Conservation (phyloP, 2,113 vertebrate species). For the Gambusia holbrooki region DNA sequence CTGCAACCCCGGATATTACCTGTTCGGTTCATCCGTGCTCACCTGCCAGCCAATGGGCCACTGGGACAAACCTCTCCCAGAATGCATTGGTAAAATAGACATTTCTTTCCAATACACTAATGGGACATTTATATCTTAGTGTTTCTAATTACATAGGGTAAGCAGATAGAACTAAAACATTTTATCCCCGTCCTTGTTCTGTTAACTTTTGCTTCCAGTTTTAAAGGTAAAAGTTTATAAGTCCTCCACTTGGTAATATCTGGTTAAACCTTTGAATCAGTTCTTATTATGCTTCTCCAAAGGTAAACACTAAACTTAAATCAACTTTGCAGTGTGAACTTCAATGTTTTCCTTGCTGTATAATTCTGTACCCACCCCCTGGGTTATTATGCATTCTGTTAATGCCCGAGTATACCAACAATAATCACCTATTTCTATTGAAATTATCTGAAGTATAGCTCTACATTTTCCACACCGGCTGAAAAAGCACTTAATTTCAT, state of each 20-base stretch:
- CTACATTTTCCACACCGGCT: slow-evolving; percentile 29
- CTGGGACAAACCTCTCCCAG: slow-evolving; percentile 96
- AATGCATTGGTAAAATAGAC: slow-evolving; percentile 91
- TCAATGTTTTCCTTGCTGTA: slow-evolving; percentile 34
- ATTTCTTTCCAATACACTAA: not conserved
- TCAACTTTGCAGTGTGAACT: slow-evolving; percentile 33
- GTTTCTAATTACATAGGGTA: not conserved
- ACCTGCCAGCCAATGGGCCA: slow-evolving; percentile 93
- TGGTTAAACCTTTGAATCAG: slow-evolving; percentile 13
- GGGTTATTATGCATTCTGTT: slow-evolving; percentile 13
- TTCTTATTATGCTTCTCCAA: slow-evolving; percentile 25
- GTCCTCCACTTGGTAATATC: slow-evolving; percentile 33
- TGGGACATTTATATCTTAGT: not conserved
- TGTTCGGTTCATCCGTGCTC: slow-evolving; percentile 95
- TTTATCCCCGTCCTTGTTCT: slow-evolving; percentile 23
- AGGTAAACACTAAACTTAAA: slow-evolving; percentile 26
- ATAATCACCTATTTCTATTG: slow-evolving; percentile 41
- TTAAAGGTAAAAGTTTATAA: slow-evolving; percentile 25
- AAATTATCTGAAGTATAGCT: slow-evolving; percentile 45
- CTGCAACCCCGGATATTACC: slow-evolving; percentile 95
- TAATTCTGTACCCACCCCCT: slow-evolving; percentile 34
- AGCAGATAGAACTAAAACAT: slow-evolving; percentile 2
- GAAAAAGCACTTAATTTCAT: slow-evolving; percentile 54
- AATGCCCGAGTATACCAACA: slow-evolving; percentile 5
- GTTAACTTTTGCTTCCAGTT: slow-evolving; percentile 20